Evolutionary conservation across 2,113 vertebrate species (phyloP), one percentile per base, ranked within the genome.

Genomic region (Thunnus maccoyii): DNA sequence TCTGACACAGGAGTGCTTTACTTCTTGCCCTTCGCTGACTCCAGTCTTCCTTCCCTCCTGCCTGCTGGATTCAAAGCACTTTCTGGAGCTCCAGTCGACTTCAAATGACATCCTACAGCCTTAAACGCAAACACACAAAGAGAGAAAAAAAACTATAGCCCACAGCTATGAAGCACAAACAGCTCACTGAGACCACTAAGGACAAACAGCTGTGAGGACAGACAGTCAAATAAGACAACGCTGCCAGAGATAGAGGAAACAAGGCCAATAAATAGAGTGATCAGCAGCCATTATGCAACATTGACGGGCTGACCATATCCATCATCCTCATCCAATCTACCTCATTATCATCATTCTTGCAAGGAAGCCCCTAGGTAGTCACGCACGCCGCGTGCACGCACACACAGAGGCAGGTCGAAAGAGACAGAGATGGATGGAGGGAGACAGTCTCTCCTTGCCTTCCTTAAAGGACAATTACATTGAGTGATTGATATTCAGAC

Each of bases 381-480:
- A 20, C 16, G 8, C 78, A 54, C 16, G 50, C 3, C 60, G 32
- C 13, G 56, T 70, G 61, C 68, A 77, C 25, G 52, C 58, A 74
- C 66, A 76, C 70, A 83, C 72, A 76, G 51, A 87, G 60, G 71
- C 86, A 81, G 81, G 83, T 84, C 12, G 70, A 80, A 86, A 72
- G 74, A 88, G 88, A 90, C 84, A 78, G 80, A 88, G 92, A 93
- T 86, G 82, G 85, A 94, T 92, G 78, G 66, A 81, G 82, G 82
- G 73, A 86, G 87, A 86, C 71, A 85, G 77, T 84, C 80, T 93
- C 89, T 87, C 91, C 88, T 90, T 93, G 85, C 69, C 86, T 93
- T 93, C 78, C 85, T 92, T 90, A 94, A 90, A 93, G 92, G 93
- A 93, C 92, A 92, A 93, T 94, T 94, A 94, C 74, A 80, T 17